Evolutionary conservation across 2,113 vertebrate species (phyloP).

Genomic region (Maccullochella peelii): DNA sequence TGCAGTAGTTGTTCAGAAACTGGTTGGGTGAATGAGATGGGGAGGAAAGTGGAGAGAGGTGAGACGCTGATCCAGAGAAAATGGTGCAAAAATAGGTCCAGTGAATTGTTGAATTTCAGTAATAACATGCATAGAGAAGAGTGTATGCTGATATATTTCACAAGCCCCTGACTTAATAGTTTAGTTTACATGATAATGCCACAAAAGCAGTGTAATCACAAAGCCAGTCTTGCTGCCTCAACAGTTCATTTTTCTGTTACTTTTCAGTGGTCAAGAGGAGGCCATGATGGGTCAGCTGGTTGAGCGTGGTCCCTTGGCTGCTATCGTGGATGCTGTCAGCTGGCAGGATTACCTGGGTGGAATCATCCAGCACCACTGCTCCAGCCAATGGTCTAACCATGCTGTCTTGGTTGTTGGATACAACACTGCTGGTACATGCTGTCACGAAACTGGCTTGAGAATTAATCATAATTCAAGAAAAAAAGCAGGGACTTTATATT

Average conservation of each 20-base stretch:
- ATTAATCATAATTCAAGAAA: background rate
- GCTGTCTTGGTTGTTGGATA: conserved; percentile 92
- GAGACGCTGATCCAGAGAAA: background rate
- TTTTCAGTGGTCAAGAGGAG: conserved; percentile 86
- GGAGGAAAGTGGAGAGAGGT: no score
- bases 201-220: background rate
- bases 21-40: background rate
- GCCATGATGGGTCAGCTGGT: conserved; percentile 89
- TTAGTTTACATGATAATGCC: background rate
- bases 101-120: conserved; percentile 6
- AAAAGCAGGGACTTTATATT: background rate
- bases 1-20: conserved; percentile 1
- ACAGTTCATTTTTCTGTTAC: background rate
- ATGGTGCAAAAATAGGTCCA: background rate
- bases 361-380: conserved; percentile 95
- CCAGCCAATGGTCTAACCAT: conserved; percentile 90
- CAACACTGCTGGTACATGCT: conserved; percentile 86
- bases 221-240: background rate
- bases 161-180: background rate
- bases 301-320: conserved; percentile 88
- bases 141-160: background rate
- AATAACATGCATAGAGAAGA: background rate
- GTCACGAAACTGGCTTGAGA: background rate
- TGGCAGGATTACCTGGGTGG: conserved; percentile 97
- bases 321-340: conserved; percentile 91